Evolutionary conservation across 2,888 invertebrate genomes (phyloP).

Genomic region (Rotaria socialis): DNA sequence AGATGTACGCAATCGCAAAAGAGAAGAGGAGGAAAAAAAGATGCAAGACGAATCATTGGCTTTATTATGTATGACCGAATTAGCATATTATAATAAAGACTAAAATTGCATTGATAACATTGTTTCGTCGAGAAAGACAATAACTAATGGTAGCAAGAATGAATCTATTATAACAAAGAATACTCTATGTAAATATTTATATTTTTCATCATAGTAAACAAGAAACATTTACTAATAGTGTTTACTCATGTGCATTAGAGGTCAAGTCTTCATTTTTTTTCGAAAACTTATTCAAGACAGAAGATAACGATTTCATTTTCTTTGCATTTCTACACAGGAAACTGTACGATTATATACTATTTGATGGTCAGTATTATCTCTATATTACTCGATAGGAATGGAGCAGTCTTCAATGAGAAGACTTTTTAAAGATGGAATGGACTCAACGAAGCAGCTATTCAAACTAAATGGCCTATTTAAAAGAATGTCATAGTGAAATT

Average conservation of each 20-base stretch:
- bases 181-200: neutral
- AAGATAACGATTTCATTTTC: neutral
- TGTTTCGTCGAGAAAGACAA: neutral
- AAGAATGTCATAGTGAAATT: too few relatives aligned
- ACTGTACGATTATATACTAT: neutral
- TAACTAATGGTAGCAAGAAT: neutral
- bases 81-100: constrained; percentile 29
- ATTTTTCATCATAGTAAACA: neutral
- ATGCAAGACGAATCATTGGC: neutral
- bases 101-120: constrained; percentile 8
- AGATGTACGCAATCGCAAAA: neutral
- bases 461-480: too few relatives aligned
- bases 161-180: neutral
- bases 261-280: neutral
- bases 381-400: neutral
- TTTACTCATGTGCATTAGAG: neutral
- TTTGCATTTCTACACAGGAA: neutral
- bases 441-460: neutral
- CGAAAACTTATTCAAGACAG: too few relatives aligned
- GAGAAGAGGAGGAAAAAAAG: neutral
- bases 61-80: neutral
- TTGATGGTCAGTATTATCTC: neutral
- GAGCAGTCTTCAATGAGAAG: neutral
- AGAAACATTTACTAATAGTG: neutral
- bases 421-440: neutral